Percentiles rank a stretch among this genome's conserved stretches.
phyloP scores from a whole-genome alignment of 2,888 invertebrate genomes.

The Apotomis capreana region DNA sequence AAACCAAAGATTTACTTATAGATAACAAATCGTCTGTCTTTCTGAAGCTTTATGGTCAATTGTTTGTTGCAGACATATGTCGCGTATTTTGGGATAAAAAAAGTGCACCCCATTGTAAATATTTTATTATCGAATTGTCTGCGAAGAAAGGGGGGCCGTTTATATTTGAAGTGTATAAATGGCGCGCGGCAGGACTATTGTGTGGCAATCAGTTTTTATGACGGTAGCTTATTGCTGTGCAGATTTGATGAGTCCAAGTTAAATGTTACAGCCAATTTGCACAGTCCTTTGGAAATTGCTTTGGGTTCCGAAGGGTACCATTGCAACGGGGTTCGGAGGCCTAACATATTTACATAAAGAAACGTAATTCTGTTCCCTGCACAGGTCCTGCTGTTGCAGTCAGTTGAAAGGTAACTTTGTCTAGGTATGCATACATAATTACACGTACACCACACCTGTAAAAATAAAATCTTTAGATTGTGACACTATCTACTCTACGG shows the following conservation, averaged over 20 bases:
- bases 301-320: constrained; percentile 20
- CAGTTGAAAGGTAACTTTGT: no score
- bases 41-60: constrained; percentile 46
- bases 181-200: constrained; percentile 17
- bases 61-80: constrained; percentile 43
- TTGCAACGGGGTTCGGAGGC: constrained; percentile 3
- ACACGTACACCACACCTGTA: no score
- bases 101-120: constrained; percentile 32
- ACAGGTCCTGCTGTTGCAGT: no score
- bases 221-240: constrained; percentile 30
- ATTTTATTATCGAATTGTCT: constrained; percentile 35
- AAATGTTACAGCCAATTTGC: constrained; percentile 32
- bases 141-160: constrained; percentile 28
- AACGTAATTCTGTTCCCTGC: background rate
- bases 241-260: constrained; percentile 28
- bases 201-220: constrained; percentile 32
- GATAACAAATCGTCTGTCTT: constrained; percentile 55
- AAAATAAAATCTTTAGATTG: no score
- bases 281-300: constrained; percentile 24
- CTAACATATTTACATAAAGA: constrained; percentile 21
- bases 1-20: constrained; percentile 53
- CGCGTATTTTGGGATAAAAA: constrained; percentile 36
- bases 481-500: no score
- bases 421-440: no score
- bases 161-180: constrained; percentile 34